These are phyloP conservation scores for Phlogophora meticulosa DNA, from an alignment of 2,888 invertebrate species.

Conservation along the genomic window DNA sequence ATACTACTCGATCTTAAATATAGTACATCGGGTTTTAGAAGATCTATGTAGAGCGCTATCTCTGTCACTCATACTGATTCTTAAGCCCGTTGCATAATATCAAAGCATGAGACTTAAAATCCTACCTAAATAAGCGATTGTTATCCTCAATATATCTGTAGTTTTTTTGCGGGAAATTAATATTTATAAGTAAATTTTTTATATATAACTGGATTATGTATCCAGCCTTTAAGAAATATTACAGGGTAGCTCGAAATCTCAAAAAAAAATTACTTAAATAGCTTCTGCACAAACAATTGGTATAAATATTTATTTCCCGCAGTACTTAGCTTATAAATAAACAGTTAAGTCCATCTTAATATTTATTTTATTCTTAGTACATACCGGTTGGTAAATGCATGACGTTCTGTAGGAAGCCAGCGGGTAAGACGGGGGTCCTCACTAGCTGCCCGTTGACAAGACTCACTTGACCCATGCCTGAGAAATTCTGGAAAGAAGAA, in stretches of 20 bases:
- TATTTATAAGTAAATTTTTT: background rate
- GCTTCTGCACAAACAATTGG: background rate
- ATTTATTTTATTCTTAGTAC: conserved; percentile 41
- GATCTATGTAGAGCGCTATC: background rate
- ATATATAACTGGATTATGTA: background rate
- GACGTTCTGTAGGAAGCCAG: conserved; percentile 94
- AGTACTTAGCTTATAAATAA: background rate
- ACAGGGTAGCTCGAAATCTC: too few species aligned
- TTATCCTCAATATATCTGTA: background rate
- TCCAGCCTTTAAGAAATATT: background rate
- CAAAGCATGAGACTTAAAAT: background rate
- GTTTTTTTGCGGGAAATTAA: conserved; percentile 28
- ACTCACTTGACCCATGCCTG: conserved; percentile 89
- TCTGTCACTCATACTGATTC: background rate
- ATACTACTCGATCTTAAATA: background rate
- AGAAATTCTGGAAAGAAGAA: conserved; percentile 83
- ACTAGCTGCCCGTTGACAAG: conserved; percentile 94
- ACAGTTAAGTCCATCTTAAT: background rate
- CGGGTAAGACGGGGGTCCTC: conserved; percentile 93
- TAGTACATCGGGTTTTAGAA: background rate
- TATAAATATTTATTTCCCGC: conserved; percentile 19
- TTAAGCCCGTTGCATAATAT: background rate
- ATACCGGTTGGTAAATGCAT: conserved; percentile 92
- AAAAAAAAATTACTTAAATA: background rate
- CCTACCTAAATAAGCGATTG: conserved; percentile 33